Evolutionary conservation across 1,140 invertebrate species (phyloP), one percentile per base, ranked within the genome.

Genomic region (Halesus radiatus): DNA sequence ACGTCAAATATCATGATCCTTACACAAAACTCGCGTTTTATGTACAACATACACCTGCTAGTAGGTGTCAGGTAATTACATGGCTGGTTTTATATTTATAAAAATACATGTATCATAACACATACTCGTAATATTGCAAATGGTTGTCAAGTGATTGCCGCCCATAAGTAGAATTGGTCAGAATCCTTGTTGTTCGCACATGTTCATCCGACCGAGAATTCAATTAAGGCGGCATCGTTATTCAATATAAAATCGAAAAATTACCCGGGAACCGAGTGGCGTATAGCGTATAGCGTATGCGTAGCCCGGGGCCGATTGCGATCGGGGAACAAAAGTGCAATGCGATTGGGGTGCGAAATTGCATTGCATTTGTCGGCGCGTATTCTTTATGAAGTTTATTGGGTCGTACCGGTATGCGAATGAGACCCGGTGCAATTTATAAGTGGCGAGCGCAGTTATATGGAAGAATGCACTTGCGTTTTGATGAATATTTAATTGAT

Each of bases 301-400:
- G 37, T 23, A 4, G 60, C 23, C 15, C 20, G 20, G 60, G 6
- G 60, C 60, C 20, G 20, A 16, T n/a, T n/a, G n/a, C 23, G 8
- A 15, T 18, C 37, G 37, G 66, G 7, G 37, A 70, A 70, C 22
- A 70, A 70, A 50, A 70, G 66, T 70, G 66, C 66, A 45, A 64
- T 23, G 29, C 37, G 6, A 13, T n/a, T 23, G 37, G 64, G 16
- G 64, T n/a, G 45, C 22, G 50, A 68, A 50, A 68, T 29, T 68
- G 64, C 64, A n/a, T 32, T 68, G n/a, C 32, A 70, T 10, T 70
- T 45, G 37, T 37, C 66, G 66, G 66, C 37, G 6, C 29, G 66
- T 45, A 50, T 70, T 37, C 66, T 70, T 70, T 70, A 70, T 70
- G 66, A 37, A 16, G 66, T 50, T 70, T 52, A 70, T 70, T 70